phyloP scores from a whole-genome alignment of 2,113 vertebrate genomes.

The Triplophysa dalaica region DNA sequence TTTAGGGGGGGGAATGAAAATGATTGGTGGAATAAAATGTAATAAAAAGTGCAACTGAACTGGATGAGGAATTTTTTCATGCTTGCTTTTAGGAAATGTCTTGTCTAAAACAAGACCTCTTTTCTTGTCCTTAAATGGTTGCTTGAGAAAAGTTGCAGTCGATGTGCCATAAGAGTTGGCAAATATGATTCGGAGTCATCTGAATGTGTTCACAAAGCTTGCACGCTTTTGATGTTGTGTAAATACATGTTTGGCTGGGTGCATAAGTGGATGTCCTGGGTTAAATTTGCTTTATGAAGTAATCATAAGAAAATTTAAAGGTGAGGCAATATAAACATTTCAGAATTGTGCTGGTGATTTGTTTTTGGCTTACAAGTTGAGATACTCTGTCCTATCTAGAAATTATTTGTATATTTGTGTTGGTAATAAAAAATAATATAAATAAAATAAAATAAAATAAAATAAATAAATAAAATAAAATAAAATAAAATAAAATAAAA shows the following conservation, averaged over 20 bases:
- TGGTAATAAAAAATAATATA: too few species aligned
- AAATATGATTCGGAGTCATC: not conserved
- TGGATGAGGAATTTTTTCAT: not conserved
- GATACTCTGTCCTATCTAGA: not conserved
- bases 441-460: too few species aligned
- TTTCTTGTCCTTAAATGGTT: constrained; percentile 31
- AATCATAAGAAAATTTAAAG: not conserved
- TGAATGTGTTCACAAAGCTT: not conserved
- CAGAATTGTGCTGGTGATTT: not conserved
- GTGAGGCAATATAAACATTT: not conserved
- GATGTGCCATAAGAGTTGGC: not conserved
- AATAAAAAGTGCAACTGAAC: not conserved
- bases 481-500: too few species aligned
- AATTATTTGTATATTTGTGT: not conserved
- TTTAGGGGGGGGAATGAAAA: not conserved
- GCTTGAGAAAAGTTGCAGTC: constrained; percentile 1
- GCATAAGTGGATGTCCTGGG: not conserved
- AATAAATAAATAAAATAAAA: too few species aligned
- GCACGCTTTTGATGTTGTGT: not conserved
- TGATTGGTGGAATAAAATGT: too few species aligned
- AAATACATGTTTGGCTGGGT: not conserved
- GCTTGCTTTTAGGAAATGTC: not conserved
- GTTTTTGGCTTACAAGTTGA: not conserved
- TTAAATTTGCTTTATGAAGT: not conserved
- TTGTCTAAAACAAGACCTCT: not conserved